Evolutionary conservation across 2,888 invertebrate species (phyloP).

Genomic region (Philopedon plagiatum): DNA sequence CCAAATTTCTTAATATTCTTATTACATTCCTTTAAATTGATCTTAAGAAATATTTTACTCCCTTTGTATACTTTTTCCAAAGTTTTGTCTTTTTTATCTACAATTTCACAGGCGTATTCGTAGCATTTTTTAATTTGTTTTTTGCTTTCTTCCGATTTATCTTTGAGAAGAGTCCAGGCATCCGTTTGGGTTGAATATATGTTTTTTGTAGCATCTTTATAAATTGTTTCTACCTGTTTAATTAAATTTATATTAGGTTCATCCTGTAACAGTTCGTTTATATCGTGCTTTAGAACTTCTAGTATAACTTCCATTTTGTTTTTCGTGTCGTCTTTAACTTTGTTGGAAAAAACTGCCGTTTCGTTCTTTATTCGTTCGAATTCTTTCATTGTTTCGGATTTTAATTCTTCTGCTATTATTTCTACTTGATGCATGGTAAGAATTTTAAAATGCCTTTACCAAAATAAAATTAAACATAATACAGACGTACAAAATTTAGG

Average conservation of each 20-base stretch:
- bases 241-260: constrained; percentile 23
- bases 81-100: constrained; percentile 32
- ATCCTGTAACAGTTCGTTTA: constrained; percentile 15
- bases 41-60: constrained; percentile 32
- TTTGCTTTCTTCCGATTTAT: constrained; percentile 20
- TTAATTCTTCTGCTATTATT: constrained; percentile 44
- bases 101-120: constrained; percentile 40
- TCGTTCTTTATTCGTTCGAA: constrained; percentile 41
- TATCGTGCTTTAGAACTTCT: constrained; percentile 34
- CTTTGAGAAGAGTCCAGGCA: constrained; percentile 21
- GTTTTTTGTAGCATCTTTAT: constrained; percentile 39
- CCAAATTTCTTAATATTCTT: constrained; percentile 19
- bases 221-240: constrained; percentile 25
- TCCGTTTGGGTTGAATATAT: constrained; percentile 22
- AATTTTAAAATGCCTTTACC: neutral
- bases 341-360: neutral
- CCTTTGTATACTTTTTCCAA: constrained; percentile 38
- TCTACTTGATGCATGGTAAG: constrained; percentile 36
- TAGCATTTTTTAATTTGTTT: constrained; percentile 37
- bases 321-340: constrained; percentile 14
- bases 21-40: constrained; percentile 20
- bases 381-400: constrained; percentile 41
- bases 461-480: neutral
- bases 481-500: neutral
- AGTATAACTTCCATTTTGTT: constrained; percentile 21